These are phyloP conservation scores for Ericerus pela DNA, from an alignment of 1,140 invertebrate species.

Conservation along the genomic window DNA sequence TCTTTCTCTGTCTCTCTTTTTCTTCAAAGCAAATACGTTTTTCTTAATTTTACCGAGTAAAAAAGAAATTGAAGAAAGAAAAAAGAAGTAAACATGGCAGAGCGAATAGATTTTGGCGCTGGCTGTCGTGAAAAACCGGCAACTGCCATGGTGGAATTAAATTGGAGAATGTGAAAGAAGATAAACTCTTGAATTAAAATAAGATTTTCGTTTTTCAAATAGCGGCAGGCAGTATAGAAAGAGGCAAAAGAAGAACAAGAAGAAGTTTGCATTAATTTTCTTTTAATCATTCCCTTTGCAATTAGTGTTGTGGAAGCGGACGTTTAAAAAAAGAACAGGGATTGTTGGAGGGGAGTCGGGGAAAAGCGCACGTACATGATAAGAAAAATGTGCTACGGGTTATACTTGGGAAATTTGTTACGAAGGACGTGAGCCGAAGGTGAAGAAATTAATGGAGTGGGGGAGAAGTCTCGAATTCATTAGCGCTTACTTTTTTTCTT, in stretches of 20 bases:
- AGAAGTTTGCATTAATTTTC: slow-evolving; percentile 19
- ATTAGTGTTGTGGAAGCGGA: slow-evolving; percentile 15
- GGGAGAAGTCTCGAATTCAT: slow-evolving; percentile 9
- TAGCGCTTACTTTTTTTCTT: not conserved
- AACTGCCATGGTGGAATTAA: slow-evolving; percentile 9
- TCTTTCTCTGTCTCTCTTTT: not conserved
- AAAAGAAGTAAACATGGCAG: slow-evolving; percentile 18
- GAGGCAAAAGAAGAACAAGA: slow-evolving; percentile 13
- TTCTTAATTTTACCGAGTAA: slow-evolving; percentile 2
- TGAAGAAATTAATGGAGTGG: slow-evolving; percentile 12
- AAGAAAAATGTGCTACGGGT: slow-evolving; percentile 14
- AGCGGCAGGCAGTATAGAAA: slow-evolving; percentile 14
- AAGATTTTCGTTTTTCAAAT: slow-evolving; percentile 10
- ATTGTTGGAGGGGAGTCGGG: slow-evolving; percentile 13
- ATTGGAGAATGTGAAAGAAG: slow-evolving; percentile 12
- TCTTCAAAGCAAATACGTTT: slow-evolving; percentile 6
- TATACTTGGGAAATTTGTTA: slow-evolving; percentile 1
- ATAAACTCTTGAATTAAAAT: slow-evolving; percentile 12
- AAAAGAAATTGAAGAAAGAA: not conserved
- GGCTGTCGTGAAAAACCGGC: slow-evolving; percentile 7
- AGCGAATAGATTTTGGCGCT: slow-evolving; percentile 17
- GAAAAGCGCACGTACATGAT: slow-evolving; percentile 13
- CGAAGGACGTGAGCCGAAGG: slow-evolving; percentile 11
- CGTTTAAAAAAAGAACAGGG: slow-evolving; percentile 19
- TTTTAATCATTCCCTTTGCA: slow-evolving; percentile 20